Evolutionary conservation across 2,888 invertebrate genomes (phyloP).

Genomic region (Aphodius sticticus): DNA sequence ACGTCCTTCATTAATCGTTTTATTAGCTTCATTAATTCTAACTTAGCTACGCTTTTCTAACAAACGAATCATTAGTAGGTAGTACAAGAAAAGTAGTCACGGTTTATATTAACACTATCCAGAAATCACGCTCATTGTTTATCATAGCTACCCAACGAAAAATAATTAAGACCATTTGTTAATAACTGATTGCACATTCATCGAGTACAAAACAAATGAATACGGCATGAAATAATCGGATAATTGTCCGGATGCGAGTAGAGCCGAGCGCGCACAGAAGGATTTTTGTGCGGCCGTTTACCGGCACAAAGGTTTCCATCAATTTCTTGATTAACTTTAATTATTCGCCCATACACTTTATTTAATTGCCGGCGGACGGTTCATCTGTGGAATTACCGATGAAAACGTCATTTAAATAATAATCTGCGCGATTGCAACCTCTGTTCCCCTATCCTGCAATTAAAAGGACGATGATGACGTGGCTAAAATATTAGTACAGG

Average conservation of each 20-base stretch:
- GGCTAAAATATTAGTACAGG: neutral
- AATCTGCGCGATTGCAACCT: neutral
- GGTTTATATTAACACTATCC: neutral
- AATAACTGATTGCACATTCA: neutral
- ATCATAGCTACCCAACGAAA: neutral
- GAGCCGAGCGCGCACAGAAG: neutral
- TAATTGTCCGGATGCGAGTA: neutral
- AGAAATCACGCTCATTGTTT: neutral
- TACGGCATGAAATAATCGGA: neutral
- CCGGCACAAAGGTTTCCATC: conserved; percentile 4
- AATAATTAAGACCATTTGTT: neutral
- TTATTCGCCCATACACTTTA: neutral
- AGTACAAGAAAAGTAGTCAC: neutral
- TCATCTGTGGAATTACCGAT: neutral
- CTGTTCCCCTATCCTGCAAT: neutral
- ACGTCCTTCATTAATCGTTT: too few species aligned
- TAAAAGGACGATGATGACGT: neutral
- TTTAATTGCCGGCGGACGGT: neutral
- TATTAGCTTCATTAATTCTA: too few species aligned
- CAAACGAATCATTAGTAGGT: too few species aligned
- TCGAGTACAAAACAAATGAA: neutral
- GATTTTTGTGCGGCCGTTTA: conserved; percentile 4
- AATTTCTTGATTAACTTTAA: conserved; percentile 4
- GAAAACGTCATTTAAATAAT: conserved; percentile 4
- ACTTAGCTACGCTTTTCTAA: too few species aligned